Evolutionary conservation across 2,797 vertebrate genomes (phyloP).

Genomic region (Paguma larvata): DNA sequence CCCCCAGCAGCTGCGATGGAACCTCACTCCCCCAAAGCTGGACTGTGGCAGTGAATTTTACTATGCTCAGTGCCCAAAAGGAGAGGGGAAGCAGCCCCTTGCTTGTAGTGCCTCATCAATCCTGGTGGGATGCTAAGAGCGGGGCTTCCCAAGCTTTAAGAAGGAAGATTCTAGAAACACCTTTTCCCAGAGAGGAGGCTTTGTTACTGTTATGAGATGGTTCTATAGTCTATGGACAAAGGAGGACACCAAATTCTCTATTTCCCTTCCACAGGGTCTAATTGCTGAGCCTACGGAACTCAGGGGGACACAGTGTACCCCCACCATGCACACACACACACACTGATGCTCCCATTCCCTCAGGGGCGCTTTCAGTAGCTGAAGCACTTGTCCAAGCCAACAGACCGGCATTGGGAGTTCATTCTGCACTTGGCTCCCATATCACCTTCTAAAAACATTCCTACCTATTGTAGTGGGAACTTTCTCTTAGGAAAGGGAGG

Average conservation of each 20-base stretch:
- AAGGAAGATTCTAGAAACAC: slow-evolving; percentile 38
- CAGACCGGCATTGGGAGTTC: neutral
- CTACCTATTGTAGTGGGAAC: neutral
- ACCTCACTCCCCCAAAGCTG: neutral
- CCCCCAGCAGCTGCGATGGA: neutral
- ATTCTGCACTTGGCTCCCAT: neutral
- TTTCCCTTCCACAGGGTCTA: neutral
- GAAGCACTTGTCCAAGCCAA: neutral
- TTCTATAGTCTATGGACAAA: neutral
- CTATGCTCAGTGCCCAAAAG: neutral
- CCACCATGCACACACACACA: rapidly evolving
- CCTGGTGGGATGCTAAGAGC: neutral
- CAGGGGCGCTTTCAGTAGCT: neutral
- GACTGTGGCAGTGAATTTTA: neutral
- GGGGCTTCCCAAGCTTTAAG: neutral
- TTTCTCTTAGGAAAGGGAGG: neutral
- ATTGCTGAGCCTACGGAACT: neutral
- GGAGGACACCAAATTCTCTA: neutral
- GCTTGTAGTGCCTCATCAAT: neutral
- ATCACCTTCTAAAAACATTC: neutral
- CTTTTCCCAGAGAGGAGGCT: neutral
- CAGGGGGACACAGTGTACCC: neutral
- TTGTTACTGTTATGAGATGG: neutral
- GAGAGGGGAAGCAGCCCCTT: neutral
- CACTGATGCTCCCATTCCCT: too few species aligned